Conservation (phyloP, 2,888 invertebrate species). For the Ormyrus nitidulus region DNA sequence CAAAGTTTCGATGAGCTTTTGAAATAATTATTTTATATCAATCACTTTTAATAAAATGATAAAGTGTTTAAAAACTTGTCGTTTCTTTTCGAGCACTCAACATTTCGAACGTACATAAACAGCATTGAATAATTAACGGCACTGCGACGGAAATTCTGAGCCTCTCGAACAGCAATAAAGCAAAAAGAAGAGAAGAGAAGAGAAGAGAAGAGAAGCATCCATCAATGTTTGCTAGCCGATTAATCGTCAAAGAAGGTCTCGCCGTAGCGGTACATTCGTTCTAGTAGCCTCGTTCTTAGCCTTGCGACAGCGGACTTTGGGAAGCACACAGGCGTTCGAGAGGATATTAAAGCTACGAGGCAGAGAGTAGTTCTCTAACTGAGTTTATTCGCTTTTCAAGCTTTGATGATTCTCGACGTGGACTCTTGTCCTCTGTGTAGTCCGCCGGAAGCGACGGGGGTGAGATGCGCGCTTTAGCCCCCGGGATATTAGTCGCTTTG, state of each 20-base stretch:
- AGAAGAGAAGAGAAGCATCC: too few species aligned
- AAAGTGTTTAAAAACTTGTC: too few species aligned
- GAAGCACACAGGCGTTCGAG: constrained; percentile 13
- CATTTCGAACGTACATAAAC: too few species aligned
- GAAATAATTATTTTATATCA: neutral
- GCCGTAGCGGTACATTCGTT: constrained; percentile 27
- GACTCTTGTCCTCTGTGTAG: constrained; percentile 54
- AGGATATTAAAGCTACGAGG: constrained; percentile 38
- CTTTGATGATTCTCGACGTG: constrained; percentile 67
- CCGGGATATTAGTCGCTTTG: constrained; percentile 71
- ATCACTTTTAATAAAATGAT: neutral
- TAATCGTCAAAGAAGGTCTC: constrained; percentile 1
- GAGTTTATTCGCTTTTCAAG: constrained; percentile 73
- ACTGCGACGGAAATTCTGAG: too few species aligned
- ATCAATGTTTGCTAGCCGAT: too few species aligned
- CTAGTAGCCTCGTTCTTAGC: constrained; percentile 17
- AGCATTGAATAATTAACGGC: too few species aligned
- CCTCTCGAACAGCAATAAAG: too few species aligned
- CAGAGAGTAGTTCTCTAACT: constrained; percentile 67
- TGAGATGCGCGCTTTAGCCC: constrained; percentile 58
- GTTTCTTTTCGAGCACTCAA: neutral
- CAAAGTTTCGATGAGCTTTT: neutral
- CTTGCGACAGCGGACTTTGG: neutral
- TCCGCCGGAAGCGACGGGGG: constrained; percentile 58
- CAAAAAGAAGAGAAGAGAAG: too few species aligned